Conservation (phyloP, 2,797 vertebrate species). For the Galaxias olidus region DNA sequence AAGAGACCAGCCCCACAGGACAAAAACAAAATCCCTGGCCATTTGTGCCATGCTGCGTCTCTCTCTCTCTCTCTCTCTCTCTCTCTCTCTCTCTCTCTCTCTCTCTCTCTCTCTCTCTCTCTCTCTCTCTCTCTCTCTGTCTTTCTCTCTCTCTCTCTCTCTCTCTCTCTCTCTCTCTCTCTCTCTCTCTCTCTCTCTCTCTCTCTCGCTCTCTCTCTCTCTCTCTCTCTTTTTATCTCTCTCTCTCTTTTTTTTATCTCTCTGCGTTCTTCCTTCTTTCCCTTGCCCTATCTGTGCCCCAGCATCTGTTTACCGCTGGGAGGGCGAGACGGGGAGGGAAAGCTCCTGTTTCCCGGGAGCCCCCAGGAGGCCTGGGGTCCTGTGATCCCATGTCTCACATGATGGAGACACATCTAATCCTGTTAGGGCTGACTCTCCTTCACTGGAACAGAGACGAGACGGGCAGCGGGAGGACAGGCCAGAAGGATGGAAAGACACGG, state of each 20-base stretch:
- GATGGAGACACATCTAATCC: constrained; percentile 74
- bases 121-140: constrained; percentile 33
- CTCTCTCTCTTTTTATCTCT: too few species aligned
- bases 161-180: too few species aligned
- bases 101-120: too few species aligned
- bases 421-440: constrained; percentile 68
- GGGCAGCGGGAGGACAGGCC: not conserved
- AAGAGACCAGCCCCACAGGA: constrained; percentile 63
- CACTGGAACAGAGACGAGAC: constrained; percentile 6
- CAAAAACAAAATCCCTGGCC: constrained; percentile 36
- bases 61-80: too few species aligned
- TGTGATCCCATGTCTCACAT: constrained; percentile 73
- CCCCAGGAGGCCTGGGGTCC: constrained; percentile 49
- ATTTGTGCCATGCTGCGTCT: too few species aligned
- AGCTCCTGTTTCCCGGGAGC: constrained; percentile 48
- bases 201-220: too few species aligned
- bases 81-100: too few species aligned
- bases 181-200: too few species aligned
- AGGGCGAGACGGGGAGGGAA: constrained; percentile 38
- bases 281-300: constrained; percentile 41
- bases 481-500: not conserved
- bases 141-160: too few species aligned
- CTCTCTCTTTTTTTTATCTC: too few species aligned
- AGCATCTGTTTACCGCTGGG: constrained; percentile 70
- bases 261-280: not conserved